Evolutionary conservation across 1,140 invertebrate genomes (phyloP), one percentile per base, ranked within the genome.

Genomic region (Linepithema humile): DNA sequence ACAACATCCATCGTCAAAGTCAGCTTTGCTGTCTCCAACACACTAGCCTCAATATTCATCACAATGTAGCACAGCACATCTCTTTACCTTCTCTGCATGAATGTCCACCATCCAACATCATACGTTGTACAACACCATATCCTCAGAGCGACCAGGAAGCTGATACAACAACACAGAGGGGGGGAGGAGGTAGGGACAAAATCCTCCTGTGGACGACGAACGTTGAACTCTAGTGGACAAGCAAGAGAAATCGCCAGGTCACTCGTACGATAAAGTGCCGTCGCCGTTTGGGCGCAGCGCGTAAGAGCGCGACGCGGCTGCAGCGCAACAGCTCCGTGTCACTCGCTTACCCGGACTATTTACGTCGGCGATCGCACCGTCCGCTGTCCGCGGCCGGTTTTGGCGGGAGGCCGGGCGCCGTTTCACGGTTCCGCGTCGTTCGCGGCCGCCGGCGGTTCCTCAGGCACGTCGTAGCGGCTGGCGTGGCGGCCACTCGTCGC

Each of bases 301-400:
- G 57, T 59, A 26, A 43, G 35, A 35, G 45, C 7, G 45, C 17
- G 60, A 55, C 48, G 35, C 62, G 62, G 35, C 29, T 12, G 57
- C 50, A 7, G 45, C 50, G 55, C 43, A 32, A 55, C 67, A 77
- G 85, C 77, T 86, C 85, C 45, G 67, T 84, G 83, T 87, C 75
- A 89, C 84, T 90, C 85, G 86, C 82, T 92, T 89, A 88, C 83
- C 85, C 57, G 83, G 85, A 90, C 90, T 92, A 91, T 92, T 92
- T 92, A 92, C 88, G 89, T 88, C 85, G 72, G 45, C 77, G 84
- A 86, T 80, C 89, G 80, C 72, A 77, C 62, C 32, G 75, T 60
- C 67, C 55, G 35, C 72, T 60, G 55, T 69, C n/a, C 64, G 84
- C 84, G 87, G 82, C 62, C 75, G 77, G 70, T 90, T 91, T 90